Conservation (phyloP, 2,888 invertebrate genomes). For the Litoditis marina region DNA sequence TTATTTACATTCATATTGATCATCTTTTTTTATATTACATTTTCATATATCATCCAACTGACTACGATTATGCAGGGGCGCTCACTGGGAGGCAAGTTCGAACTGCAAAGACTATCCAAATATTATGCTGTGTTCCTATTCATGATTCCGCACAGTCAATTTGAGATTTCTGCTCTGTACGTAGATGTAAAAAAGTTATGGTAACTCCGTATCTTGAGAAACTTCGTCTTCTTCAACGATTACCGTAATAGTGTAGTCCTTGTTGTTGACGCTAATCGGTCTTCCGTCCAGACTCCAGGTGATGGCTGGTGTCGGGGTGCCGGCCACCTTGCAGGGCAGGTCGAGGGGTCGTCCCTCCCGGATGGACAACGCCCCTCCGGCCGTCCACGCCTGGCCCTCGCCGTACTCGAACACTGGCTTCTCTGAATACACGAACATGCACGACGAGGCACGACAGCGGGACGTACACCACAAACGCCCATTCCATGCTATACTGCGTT, state of each 20-base stretch:
- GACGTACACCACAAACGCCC: neutral
- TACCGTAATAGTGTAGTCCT: constrained; percentile 48
- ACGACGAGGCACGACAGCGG: constrained; percentile 23
- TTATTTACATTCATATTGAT: too few species aligned
- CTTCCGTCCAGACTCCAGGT: constrained; percentile 64
- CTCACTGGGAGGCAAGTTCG: neutral
- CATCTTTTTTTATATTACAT: too few species aligned
- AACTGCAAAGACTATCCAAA: constrained; percentile 1
- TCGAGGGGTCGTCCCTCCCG: constrained; percentile 40
- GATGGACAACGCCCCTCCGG: constrained; percentile 21
- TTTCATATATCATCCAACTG: too few species aligned
- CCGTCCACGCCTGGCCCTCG: constrained; percentile 7
- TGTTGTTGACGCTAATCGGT: constrained; percentile 41
- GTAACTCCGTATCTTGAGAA: too few species aligned
- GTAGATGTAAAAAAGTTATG: too few species aligned
- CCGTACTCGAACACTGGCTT: constrained; percentile 45
- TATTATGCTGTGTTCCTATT: too few species aligned
- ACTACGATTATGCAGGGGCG: too few species aligned
- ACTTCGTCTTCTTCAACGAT: too few species aligned
- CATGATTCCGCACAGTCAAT: too few species aligned
- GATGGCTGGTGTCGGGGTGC: constrained; percentile 63
- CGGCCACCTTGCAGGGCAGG: constrained; percentile 49
- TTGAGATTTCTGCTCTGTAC: too few species aligned
- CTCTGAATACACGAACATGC: constrained; percentile 43
- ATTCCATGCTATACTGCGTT: too few species aligned